phyloP scores from a whole-genome alignment of 1,140 invertebrate genomes.

The Drosophila bocki region DNA sequence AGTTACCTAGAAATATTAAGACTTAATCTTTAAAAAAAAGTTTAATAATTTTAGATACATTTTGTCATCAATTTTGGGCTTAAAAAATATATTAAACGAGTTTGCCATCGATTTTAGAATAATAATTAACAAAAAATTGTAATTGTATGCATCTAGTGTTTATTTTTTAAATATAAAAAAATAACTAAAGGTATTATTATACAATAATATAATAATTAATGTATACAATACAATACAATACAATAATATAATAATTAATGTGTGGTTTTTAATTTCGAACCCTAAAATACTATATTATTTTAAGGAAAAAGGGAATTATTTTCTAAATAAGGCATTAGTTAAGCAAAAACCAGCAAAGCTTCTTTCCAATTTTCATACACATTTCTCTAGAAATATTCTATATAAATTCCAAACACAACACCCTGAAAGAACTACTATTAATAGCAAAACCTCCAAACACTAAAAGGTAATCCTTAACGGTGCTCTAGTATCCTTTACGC shows the following conservation, averaged over 20 bases:
- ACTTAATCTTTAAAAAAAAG: too few species aligned
- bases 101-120: background rate
- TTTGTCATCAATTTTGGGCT: rapidly evolving
- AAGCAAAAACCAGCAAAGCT: background rate
- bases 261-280: too few species aligned
- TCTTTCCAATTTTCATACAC: background rate
- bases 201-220: too few species aligned
- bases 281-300: too few species aligned
- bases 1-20: background rate
- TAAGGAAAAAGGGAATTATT: too few species aligned
- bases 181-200: too few species aligned
- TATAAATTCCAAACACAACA: background rate
- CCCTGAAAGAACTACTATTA: too few species aligned
- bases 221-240: too few species aligned
- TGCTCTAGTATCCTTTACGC: background rate
- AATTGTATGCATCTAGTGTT: rapidly evolving
- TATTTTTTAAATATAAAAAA: background rate
- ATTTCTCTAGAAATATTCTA: background rate
- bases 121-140: too few species aligned
- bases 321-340: too few species aligned
- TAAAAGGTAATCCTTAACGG: background rate
- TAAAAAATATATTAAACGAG: rapidly evolving
- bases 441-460: background rate
- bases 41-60: background rate
- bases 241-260: too few species aligned